Percentiles rank a stretch among this genome's conserved stretches.
Evolutionary conservation across 2,888 invertebrate species (phyloP).

Genomic region (Agonopterix subpropinquella): DNA sequence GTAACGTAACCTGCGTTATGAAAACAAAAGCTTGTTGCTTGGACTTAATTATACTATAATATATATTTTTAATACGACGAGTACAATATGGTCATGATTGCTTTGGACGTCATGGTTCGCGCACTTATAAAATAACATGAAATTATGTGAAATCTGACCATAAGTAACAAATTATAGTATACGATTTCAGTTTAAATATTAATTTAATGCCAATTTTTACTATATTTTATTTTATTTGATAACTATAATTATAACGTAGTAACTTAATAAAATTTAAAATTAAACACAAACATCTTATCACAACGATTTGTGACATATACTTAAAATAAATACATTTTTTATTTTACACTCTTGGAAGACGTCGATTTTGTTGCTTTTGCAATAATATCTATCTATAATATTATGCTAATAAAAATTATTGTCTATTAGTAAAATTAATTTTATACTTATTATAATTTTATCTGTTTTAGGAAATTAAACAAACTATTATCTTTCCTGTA

Average conservation of each 20-base stretch:
- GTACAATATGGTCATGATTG: slow-evolving; percentile 10
- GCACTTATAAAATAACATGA: slow-evolving; percentile 5
- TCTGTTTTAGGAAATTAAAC: slow-evolving; percentile 7
- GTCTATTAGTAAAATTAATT: too few relatives aligned
- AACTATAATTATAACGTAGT: background rate
- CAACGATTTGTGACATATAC: slow-evolving; percentile 23
- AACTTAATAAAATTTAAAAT: background rate
- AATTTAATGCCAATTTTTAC: background rate
- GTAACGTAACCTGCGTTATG: background rate
- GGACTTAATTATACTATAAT: background rate
- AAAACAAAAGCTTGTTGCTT: background rate
- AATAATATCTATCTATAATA: slow-evolving; percentile 16
- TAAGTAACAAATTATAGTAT: background rate
- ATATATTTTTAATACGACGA: background rate
- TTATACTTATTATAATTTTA: background rate
- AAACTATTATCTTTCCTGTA: slow-evolving; percentile 25
- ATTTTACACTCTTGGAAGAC: slow-evolving; percentile 52
- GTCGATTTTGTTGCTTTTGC: slow-evolving; percentile 49
- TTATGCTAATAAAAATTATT: slow-evolving; percentile 28
- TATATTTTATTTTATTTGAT: background rate
- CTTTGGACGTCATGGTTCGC: slow-evolving; percentile 15
- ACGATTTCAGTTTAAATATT: background rate
- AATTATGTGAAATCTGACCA: background rate
- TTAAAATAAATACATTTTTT: slow-evolving; percentile 13
- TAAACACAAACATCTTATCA: slow-evolving; percentile 9